Percentiles rank a stretch among this genome's conserved stretches.
Conservation (phyloP, 2,113 vertebrate species). For the Pangasianodon hypophthalmus region DNA sequence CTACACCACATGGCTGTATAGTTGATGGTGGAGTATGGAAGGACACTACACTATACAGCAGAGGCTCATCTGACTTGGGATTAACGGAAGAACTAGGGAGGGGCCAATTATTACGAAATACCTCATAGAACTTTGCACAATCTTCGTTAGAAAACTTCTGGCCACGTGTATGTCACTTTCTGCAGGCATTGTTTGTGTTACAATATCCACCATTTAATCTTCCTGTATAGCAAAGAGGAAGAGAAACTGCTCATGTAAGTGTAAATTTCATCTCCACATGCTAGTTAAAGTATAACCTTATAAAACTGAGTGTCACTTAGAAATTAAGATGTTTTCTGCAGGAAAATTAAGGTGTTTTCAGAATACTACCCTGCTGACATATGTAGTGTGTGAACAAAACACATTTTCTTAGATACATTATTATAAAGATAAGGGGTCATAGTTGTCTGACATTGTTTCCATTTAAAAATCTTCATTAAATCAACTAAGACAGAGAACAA, state of each 20-base stretch:
- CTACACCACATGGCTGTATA: conserved; percentile 27
- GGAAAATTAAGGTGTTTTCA: not conserved
- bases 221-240: conserved; percentile 60
- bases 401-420: not conserved
- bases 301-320: not conserved
- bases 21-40: conserved; percentile 5
- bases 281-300: not conserved
- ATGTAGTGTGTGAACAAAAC: not conserved
- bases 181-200: conserved; percentile 76
- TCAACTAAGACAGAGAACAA: not conserved
- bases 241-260: conserved; percentile 21
- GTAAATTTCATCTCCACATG: not conserved
- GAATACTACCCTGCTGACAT: not conserved
- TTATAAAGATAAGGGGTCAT: not conserved
- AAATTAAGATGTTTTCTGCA: not conserved
- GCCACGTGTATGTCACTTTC: conserved; percentile 80
- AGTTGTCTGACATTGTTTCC: not conserved
- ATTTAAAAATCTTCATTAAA: not conserved
- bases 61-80: conserved; percentile 18
- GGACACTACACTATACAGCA: not conserved
- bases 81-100: not conserved
- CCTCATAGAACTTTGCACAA: conserved; percentile 88
- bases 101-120: conserved; percentile 62
- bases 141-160: conserved; percentile 83
- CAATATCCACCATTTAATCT: conserved; percentile 78